These are phyloP conservation scores for Perognathus longimembris DNA, from an alignment of 2,113 vertebrate genomes.

Conservation along the genomic window DNA sequence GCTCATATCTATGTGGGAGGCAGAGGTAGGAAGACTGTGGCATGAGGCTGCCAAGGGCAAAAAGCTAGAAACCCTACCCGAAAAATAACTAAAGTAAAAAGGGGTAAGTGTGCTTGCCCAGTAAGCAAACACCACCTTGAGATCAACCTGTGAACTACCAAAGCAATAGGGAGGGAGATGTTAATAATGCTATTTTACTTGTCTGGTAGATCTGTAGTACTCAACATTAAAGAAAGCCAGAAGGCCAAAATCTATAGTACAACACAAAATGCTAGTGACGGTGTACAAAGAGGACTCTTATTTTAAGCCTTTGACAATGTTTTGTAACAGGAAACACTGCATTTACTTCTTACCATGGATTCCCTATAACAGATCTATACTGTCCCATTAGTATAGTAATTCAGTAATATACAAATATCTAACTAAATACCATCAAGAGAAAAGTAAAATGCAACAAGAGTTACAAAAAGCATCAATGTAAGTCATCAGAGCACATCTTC, in stretches of 20 bases:
- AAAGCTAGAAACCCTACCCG: too few species aligned
- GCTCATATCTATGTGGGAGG: too few species aligned
- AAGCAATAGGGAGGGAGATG: too few species aligned
- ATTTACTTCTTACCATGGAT: slow-evolving; percentile 31
- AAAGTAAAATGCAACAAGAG: background rate
- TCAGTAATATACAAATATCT: background rate
- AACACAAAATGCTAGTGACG: background rate
- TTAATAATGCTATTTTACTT: slow-evolving; percentile 42
- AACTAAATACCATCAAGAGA: slow-evolving; percentile 3
- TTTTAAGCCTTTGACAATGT: background rate
- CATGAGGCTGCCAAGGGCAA: too few species aligned
- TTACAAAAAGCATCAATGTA: slow-evolving; percentile 44
- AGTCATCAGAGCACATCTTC: background rate
- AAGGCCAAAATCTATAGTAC: background rate
- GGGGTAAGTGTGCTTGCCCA: too few species aligned
- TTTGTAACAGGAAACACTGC: background rate
- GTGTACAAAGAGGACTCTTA: background rate
- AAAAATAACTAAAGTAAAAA: too few species aligned
- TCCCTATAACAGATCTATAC: background rate
- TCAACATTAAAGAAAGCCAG: background rate
- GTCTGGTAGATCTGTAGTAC: background rate
- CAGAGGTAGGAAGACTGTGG: too few species aligned
- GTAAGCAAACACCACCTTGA: too few species aligned
- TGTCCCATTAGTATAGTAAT: background rate
- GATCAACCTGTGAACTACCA: too few species aligned